Evolutionary conservation across 2,797 vertebrate species (phyloP), one percentile per base, ranked within the genome.

Genomic region (Labeo calbasu): DNA sequence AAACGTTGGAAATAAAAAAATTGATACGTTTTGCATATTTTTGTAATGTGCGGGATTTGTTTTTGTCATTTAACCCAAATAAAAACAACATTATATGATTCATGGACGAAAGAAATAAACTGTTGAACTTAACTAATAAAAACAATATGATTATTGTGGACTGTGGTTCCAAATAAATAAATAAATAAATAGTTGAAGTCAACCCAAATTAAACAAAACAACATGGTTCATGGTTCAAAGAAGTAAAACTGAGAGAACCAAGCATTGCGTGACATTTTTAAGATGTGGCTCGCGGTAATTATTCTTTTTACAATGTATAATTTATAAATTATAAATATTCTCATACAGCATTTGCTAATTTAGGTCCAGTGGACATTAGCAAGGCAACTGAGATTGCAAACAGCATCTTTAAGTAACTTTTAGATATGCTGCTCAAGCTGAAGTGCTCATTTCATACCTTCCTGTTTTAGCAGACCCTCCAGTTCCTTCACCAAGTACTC

Each of bases 401-500:
- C 1, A 43, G 28, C 63, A 69, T n/a, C 11, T 69, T 69, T 32
- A 66, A 66, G 23, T 73, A 25, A 28, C 70, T 15, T 25, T 13
- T 25, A 17, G 14, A 32, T 8, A 65, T 5, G 7, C 9, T 17
- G 25, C 15, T 32, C 14, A 32, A 65, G 63, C 28, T 65, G 14
- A 63, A 63, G 14, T 1, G 25, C 63, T 65, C 63, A 32, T 65
- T n/a, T 14, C 43, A 14, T 15, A 89, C 98, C 98, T 92, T 98
- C 96, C 9, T 97, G 94, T 88, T 96, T 96, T 75, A 97, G 93
- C 88, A 99, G 92, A 28, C 91, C 95, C 80, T 97, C 96, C 89
- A 99, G 86, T 86, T 99, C 97, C 76, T 95, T 96, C 85, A 95
- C 95, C 73, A 99, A 91, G 84, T 94, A 93, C 73, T 96, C 96